Evolutionary conservation across 2,797 vertebrate genomes (phyloP), one percentile per base, ranked within the genome.

Genomic region (Acanthornis magna): DNA sequence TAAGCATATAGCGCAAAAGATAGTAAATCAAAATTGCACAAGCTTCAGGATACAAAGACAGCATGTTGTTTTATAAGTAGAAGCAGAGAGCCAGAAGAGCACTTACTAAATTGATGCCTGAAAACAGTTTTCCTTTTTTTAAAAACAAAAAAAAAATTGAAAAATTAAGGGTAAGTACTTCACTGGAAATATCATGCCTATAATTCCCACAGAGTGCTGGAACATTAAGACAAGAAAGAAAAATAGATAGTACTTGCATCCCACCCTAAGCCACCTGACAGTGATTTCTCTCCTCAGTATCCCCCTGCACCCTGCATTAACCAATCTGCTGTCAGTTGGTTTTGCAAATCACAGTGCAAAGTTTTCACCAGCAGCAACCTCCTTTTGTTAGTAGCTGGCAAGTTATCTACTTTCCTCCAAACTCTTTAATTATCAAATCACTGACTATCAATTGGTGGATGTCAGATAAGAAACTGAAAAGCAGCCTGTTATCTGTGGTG

Each of bases 61-160:
- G 40, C 23, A 45, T 23, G 34, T 34, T 89, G 84, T 67, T 91
- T 87, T 79, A 7, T 57, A 93, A 93, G 92, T 34, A 88, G 61
- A 75, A 68, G 61, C 42, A 89, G 62, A 87, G 67, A 94, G 71
- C 36, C 63, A 96, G 89, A 93, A 94, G 42, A 81, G 58, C 75
- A 86, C 87, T 94, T 91, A 91, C 54, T 93, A 96, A 97, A 95
- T 82, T 73, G 88, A 96, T 89, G 54, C 78, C 78, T 85, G 67
- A 95, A 94, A 95, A 96, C 54, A 89, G 62, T 68, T 88, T 80
- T 77, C 48, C 21, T 47, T 11, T 32, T 53, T 45, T 23, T 42
- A 7, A 4, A 32, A 10, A 29, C 34, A 30, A 7, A 21, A 32
- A 32, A 36, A 36, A 36, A 36, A 36, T 36, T 36, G 1, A 25